Conservation (phyloP, 2,797 vertebrate genomes). For the Florisuga fusca region DNA sequence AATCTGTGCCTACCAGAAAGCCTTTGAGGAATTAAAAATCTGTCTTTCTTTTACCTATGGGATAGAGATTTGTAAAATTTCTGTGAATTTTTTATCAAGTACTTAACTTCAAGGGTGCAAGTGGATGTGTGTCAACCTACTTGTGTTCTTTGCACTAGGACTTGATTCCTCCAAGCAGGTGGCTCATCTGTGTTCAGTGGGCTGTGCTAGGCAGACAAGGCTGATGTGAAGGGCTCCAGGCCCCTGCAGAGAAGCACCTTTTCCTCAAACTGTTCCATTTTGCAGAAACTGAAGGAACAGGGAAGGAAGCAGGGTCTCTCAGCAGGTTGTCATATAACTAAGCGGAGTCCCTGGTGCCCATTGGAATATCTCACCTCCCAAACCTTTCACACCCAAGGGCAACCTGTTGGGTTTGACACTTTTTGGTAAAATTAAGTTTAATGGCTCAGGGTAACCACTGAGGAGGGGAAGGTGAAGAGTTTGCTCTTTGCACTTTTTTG, state of each 20-base stretch:
- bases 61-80: neutral
- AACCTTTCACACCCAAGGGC: neutral
- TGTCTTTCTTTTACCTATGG: neutral
- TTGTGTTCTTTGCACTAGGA: neutral
- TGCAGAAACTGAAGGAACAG: neutral
- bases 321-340: fast-evolving
- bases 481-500: neutral
- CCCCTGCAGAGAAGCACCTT: neutral
- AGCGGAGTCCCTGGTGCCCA: neutral
- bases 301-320: neutral
- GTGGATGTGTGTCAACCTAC: neutral
- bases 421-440: neutral
- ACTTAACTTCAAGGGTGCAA: neutral
- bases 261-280: neutral
- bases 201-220: neutral
- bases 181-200: fast-evolving
- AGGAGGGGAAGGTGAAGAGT: too few relatives aligned
- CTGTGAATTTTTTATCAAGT: neutral
- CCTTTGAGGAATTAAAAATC: neutral
- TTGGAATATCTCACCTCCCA: neutral
- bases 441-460: fast-evolving
- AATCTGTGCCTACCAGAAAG: neutral
- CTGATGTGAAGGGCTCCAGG: neutral
- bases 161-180: fast-evolving
- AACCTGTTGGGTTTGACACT: neutral